Conservation (phyloP, 2,113 vertebrate genomes). For the Cochlearius cochlearius region DNA sequence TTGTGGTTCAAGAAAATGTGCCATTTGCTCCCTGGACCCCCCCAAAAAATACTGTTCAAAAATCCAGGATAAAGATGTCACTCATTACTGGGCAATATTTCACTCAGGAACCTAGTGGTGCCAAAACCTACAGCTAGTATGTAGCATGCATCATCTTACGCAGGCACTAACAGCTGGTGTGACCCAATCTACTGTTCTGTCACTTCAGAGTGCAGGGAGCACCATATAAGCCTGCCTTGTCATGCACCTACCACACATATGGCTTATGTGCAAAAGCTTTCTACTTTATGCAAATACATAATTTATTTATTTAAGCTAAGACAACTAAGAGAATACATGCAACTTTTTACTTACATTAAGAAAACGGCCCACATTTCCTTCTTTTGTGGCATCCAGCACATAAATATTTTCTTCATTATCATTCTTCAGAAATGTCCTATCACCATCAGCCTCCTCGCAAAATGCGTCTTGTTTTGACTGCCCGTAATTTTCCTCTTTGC, state of each 20-base stretch:
- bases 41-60: neutral
- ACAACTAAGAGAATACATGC: neutral
- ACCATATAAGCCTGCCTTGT: neutral
- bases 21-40: neutral
- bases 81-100: neutral
- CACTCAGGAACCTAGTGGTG: neutral
- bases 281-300: neutral
- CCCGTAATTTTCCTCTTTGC: neutral
- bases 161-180: rapidly evolving
- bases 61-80: neutral
- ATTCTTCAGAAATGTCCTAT: neutral
- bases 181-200: neutral
- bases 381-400: slow-evolving; percentile 86
- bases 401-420: slow-evolving; percentile 51
- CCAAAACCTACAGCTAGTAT: neutral
- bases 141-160: neutral
- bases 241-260: neutral
- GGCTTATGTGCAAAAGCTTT: neutral
- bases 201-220: neutral
- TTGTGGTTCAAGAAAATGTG: neutral
- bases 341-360: slow-evolving; percentile 83
- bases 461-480: neutral
- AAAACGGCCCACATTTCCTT: slow-evolving; percentile 94
- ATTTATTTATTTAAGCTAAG: neutral
- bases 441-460: slow-evolving; percentile 3